phyloP scores from a whole-genome alignment of 2,113 vertebrate genomes.

The Sturnira hondurensis region DNA sequence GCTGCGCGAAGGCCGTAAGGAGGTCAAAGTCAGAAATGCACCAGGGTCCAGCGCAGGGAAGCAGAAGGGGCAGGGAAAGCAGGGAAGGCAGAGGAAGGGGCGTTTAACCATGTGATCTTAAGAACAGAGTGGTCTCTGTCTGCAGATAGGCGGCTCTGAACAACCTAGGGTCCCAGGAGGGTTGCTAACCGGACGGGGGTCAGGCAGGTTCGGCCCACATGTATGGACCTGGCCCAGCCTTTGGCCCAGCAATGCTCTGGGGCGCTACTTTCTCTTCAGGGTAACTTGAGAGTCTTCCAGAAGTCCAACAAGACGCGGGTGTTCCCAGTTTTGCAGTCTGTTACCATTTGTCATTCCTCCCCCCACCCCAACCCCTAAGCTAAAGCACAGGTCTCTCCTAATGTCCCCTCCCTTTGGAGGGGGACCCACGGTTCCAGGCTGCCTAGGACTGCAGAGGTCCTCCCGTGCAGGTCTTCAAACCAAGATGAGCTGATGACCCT shows the following conservation, averaged over 20 bases:
- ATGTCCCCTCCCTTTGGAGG: not conserved
- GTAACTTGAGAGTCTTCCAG: not conserved
- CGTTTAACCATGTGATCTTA: too few relatives aligned
- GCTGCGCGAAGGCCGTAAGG: not conserved
- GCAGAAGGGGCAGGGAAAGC: not conserved
- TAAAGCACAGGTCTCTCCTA: not conserved
- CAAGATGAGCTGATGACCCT: not conserved
- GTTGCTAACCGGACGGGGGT: not conserved
- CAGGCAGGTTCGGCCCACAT: not conserved
- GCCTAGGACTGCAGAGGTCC: accelerated
- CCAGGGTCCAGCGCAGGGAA: not conserved
- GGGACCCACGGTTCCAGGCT: not conserved
- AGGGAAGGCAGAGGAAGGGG: not conserved
- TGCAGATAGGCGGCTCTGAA: not conserved
- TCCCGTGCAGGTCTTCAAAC: not conserved
- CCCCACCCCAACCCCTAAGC: not conserved
- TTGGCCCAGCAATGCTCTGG: not conserved
- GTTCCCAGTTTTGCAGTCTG: not conserved
- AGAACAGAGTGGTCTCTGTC: not conserved
- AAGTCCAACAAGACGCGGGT: not conserved
- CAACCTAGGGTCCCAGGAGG: not conserved
- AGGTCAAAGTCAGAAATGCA: not conserved
- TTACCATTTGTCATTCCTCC: not conserved
- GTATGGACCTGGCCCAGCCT: not conserved
- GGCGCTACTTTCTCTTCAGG: not conserved